A percentile compares a stretch with the other conserved stretches of the same genome.
Evolutionary conservation across 1,140 invertebrate species (phyloP).

Genomic region (Ephestia elutella): DNA sequence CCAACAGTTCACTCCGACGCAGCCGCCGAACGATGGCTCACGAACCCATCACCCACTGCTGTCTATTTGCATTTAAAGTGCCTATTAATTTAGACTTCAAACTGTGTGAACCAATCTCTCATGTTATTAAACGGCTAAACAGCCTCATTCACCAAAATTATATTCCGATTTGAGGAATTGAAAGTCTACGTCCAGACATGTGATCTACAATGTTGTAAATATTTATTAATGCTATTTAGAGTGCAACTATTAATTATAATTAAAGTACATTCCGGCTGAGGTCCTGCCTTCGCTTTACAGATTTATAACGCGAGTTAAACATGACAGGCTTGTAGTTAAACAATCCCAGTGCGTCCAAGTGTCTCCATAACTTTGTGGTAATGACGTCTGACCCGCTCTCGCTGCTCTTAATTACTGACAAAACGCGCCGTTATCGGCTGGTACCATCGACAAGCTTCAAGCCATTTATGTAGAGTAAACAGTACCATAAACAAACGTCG

Average conservation of each 20-base stretch:
- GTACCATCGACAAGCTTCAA: constrained; percentile 47
- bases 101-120: constrained; percentile 7
- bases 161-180: background rate
- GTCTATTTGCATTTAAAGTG: constrained; percentile 44
- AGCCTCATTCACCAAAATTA: background rate
- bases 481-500: constrained; percentile 53
- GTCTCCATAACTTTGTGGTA: constrained; percentile 49
- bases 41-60: constrained; percentile 21
- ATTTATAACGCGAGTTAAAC: constrained; percentile 36
- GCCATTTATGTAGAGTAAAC: constrained; percentile 53
- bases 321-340: constrained; percentile 43
- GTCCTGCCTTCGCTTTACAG: constrained; percentile 25
- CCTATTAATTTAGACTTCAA: constrained; percentile 33
- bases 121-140: constrained; percentile 8
- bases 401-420: constrained; percentile 64
- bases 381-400: constrained; percentile 47
- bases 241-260: constrained; percentile 25
- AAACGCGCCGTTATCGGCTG: constrained; percentile 60
- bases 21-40: constrained; percentile 30
- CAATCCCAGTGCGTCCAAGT: constrained; percentile 38
- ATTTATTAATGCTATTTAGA: background rate
- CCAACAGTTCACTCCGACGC: constrained; percentile 25
- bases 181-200: background rate
- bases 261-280: constrained; percentile 29
- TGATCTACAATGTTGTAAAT: background rate